phyloP scores from a whole-genome alignment of 2,888 invertebrate genomes.

The Crioceris asparagi region DNA sequence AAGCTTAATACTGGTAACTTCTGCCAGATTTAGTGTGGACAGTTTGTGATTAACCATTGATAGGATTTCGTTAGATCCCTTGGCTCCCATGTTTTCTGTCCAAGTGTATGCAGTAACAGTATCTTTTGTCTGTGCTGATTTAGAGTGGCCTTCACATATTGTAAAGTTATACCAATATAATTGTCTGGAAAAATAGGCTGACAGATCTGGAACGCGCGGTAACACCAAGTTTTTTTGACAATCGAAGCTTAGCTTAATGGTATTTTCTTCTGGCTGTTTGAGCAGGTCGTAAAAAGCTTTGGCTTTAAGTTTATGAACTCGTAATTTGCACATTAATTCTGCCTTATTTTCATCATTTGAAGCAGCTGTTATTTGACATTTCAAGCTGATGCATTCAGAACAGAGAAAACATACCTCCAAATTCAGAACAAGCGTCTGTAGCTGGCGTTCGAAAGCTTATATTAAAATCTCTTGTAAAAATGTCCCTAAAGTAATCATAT shows the following conservation, averaged over 20 bases:
- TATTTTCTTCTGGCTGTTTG: background rate
- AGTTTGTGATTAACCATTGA: constrained; percentile 9
- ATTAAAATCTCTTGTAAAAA: too few relatives aligned
- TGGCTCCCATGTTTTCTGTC: constrained; percentile 7
- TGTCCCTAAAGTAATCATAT: too few relatives aligned
- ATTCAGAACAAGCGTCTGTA: too few relatives aligned
- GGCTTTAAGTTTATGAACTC: background rate
- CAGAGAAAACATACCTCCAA: too few relatives aligned
- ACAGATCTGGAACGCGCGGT: constrained; percentile 11
- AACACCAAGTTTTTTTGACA: constrained; percentile 12
- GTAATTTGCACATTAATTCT: background rate
- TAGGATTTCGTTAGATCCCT: constrained; percentile 10
- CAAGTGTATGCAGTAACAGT: constrained; percentile 7
- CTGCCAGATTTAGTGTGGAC: constrained; percentile 4
- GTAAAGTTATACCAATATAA: constrained; percentile 13
- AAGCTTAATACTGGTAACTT: constrained; percentile 7
- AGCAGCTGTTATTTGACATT: too few relatives aligned
- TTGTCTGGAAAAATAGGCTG: constrained; percentile 10
- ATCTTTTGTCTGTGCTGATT: constrained; percentile 5
- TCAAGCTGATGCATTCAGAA: too few relatives aligned
- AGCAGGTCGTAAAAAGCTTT: background rate
- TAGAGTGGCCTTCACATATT: constrained; percentile 9
- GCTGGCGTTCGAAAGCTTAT: too few relatives aligned
- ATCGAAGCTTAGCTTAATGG: constrained; percentile 15
- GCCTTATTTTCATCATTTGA: too few relatives aligned